Evolutionary conservation across 2,797 vertebrate species (phyloP).

Genomic region (Pithecia hirsuta): DNA sequence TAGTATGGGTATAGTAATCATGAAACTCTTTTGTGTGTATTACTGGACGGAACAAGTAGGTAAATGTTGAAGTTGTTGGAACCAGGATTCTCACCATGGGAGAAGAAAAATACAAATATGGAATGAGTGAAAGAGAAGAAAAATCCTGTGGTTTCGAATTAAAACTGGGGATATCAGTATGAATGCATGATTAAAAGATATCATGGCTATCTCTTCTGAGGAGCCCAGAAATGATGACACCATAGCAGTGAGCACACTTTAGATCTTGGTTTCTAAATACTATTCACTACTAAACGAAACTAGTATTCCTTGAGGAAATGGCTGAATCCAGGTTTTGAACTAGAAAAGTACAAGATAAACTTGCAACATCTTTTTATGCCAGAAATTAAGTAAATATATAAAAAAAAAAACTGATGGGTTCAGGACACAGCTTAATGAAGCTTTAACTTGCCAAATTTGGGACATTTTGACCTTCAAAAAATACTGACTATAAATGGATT

Average conservation of each 20-base stretch:
- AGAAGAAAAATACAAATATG: neutral
- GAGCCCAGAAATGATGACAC: neutral
- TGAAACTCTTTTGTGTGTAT: neutral
- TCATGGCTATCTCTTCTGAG: neutral
- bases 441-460: neutral
- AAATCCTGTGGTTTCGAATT: neutral
- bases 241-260: neutral
- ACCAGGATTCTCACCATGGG: neutral
- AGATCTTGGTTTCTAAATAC: neutral
- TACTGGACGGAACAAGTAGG: neutral
- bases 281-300: neutral
- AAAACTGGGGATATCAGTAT: neutral
- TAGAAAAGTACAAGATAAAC: neutral
- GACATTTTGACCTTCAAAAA: neutral
- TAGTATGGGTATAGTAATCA: neutral
- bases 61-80: neutral
- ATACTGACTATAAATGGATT: neutral
- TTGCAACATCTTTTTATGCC: neutral
- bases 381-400: neutral
- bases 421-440: neutral
- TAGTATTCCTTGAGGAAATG: neutral
- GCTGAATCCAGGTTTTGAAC: neutral
- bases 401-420: neutral
- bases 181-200: neutral
- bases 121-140: neutral